Conservation (phyloP, 2,888 invertebrate genomes). For the Pristionchus exspectatus region DNA sequence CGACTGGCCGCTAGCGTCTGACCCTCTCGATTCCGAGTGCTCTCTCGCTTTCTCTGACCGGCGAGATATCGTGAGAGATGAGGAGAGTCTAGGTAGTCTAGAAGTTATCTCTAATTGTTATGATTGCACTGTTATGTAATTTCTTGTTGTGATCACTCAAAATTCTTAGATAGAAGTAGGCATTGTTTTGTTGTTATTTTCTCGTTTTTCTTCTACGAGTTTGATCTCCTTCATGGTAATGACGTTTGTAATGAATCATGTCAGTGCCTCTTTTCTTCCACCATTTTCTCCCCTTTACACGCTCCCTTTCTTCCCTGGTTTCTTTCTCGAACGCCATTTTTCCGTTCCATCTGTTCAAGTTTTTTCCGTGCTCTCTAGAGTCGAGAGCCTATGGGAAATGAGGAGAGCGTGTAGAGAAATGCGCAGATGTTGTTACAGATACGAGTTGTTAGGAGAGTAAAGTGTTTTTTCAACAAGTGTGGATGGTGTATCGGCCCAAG, state of each 20-base stretch:
- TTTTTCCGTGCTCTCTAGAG: neutral
- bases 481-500: neutral
- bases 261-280: neutral
- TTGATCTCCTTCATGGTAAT: conserved; percentile 3
- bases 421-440: conserved; percentile 17
- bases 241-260: conserved; percentile 18
- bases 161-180: neutral
- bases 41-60: neutral
- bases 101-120: neutral
- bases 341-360: neutral
- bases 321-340: conserved; percentile 1
- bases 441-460: conserved; percentile 8
- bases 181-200: neutral
- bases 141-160: neutral
- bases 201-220: neutral
- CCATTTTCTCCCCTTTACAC: neutral
- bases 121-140: neutral
- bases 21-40: neutral
- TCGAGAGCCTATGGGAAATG: neutral
- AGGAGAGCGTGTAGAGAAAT: neutral
- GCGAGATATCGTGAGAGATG: neutral
- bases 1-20: neutral
- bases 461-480: neutral
- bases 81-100: neutral
- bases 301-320: neutral